phyloP scores from a whole-genome alignment of 2,888 invertebrate genomes.

The Meloe dianella region DNA sequence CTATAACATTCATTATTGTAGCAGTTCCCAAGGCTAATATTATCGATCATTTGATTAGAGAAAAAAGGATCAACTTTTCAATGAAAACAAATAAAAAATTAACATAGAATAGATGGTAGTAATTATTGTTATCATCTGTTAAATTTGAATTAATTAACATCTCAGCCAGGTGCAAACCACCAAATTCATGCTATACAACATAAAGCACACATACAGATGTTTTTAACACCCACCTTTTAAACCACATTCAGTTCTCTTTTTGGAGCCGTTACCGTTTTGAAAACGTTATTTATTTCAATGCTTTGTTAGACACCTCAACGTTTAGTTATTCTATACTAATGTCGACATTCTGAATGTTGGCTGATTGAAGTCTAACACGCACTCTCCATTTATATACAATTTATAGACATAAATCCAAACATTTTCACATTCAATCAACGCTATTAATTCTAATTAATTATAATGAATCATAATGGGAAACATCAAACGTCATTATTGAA shows the following conservation, averaged over 20 bases:
- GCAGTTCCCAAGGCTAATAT: constrained; percentile 24
- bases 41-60: constrained; percentile 5
- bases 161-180: constrained; percentile 36
- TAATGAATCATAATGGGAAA: background rate
- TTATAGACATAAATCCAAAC: constrained; percentile 17
- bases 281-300: constrained; percentile 33
- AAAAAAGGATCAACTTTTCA: background rate
- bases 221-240: constrained; percentile 30
- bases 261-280: constrained; percentile 32
- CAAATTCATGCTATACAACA: constrained; percentile 32
- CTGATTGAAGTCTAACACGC: constrained; percentile 38
- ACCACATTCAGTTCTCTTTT: constrained; percentile 20
- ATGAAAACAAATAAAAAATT: background rate
- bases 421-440: background rate
- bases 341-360: constrained; percentile 26
- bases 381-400: constrained; percentile 29
- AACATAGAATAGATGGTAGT: background rate
- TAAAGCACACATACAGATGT: constrained; percentile 40
- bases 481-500: background rate
- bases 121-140: background rate
- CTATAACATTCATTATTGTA: constrained; percentile 23
- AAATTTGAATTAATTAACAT: background rate
- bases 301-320: constrained; percentile 32
- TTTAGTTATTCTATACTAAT: constrained; percentile 21
- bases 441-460: constrained; percentile 4